Base-by-base conservation (phyloP, 2,888 invertebrate genomes). In the Noctua comes region DNA sequence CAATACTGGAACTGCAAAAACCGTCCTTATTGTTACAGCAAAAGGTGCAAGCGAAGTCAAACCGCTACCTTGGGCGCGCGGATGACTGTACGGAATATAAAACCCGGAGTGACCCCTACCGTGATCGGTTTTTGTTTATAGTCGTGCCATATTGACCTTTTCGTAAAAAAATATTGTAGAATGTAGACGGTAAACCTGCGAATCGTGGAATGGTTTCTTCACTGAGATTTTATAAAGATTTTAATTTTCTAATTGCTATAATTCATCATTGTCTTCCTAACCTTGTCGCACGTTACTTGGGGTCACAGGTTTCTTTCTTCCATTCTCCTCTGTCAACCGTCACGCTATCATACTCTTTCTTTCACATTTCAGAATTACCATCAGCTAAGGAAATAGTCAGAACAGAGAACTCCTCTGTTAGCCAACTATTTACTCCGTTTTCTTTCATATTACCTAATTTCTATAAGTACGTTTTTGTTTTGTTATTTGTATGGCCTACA, bases 41-140 rank as follows among this genome's bases (percentile, higher is more conserved):
- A 51, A 36, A 27, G 1, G 7, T 13, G 18, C 43, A 21, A 40
- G 51, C 8, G 6, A 13, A 21, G 21, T 51, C 1, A 31, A 57
- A 73, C 4, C 11, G 36, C 11, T 10, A 48, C 5, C n/a, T 1
- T 71, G 21, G 5, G 31, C 11, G 11, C 16, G 57, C 16, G 2
- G 48, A 65, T 40, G 54, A 80, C 21, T 40, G 57, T 80, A 83
- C 81, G 79, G 74, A 68, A 64, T 79, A 78, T 73, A 79, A 27
- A 18, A 43, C 8, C n/a, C 43, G 43, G 16, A 71, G 62, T 88
- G 85, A 86, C 85, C 91, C 88, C 89, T 86, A 80, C 73, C n/a
- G 85, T 82, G 85, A 71, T 73, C 76, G 3, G 62, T 77, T 76
- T 78, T 66, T 59, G 59, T 85, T 59, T 68, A 43, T 48, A 72